phyloP scores from a whole-genome alignment of 2,797 vertebrate species.

The Cetoscarus ocellatus region DNA sequence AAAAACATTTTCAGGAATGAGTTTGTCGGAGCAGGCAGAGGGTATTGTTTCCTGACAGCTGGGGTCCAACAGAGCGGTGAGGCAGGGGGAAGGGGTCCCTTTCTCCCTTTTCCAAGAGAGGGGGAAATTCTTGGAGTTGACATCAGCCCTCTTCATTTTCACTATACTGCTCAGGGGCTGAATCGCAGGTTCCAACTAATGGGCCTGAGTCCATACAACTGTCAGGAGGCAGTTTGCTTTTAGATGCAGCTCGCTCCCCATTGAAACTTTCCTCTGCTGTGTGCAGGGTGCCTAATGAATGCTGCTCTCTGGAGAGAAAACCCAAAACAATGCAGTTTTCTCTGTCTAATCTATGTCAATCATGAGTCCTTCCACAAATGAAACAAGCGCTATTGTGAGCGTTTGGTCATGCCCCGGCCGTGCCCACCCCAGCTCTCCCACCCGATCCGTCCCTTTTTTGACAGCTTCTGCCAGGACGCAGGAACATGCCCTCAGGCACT shows the following conservation, averaged over 20 bases:
- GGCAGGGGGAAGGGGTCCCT: constrained; percentile 78
- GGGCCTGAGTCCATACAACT: constrained; percentile 86
- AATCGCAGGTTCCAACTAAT: constrained; percentile 85
- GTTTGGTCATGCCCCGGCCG: constrained; percentile 73
- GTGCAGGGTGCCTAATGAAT: constrained; percentile 84
- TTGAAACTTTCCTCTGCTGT: constrained; percentile 81
- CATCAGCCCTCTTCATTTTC: constrained; percentile 86
- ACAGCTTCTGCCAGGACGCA: constrained; percentile 83
- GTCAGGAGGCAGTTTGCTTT: constrained; percentile 84
- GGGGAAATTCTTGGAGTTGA: constrained; percentile 85
- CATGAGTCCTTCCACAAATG: constrained; percentile 82
- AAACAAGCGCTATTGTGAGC: constrained; percentile 82
- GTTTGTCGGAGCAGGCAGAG: constrained; percentile 86
- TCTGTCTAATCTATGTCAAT: constrained; percentile 86
- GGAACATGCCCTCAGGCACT: constrained; percentile 79
- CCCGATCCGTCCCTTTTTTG: constrained; percentile 77
- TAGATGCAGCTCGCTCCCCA: constrained; percentile 81
- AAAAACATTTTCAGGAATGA: constrained; percentile 88
- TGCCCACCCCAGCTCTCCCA: constrained; percentile 75
- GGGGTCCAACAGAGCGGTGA: constrained; percentile 80
- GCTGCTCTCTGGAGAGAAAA: constrained; percentile 78
- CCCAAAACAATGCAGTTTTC: constrained; percentile 85
- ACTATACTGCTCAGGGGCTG: constrained; percentile 83
- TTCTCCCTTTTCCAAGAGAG: constrained; percentile 78
- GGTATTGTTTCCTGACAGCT: constrained; percentile 91